Evolutionary conservation across 2,113 vertebrate genomes (phyloP).

Genomic region (Ondatra zibethicus): DNA sequence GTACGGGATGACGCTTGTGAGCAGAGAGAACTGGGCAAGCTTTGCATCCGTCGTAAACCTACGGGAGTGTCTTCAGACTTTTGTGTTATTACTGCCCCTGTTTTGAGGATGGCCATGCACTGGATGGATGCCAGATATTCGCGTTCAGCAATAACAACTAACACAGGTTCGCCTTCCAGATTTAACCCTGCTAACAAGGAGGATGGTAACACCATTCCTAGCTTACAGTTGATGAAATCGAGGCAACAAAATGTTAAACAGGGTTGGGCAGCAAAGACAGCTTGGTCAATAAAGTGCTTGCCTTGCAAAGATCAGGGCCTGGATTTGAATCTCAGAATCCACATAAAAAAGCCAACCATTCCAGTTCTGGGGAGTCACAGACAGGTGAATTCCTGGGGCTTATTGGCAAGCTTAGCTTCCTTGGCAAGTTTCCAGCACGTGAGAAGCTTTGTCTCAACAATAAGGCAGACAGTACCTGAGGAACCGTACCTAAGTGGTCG

Average conservation of each 20-base stretch:
- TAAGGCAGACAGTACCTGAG: not conserved
- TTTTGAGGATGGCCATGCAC: not conserved
- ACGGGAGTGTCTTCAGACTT: not conserved
- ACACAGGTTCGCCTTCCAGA: not conserved
- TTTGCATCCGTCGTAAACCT: not conserved
- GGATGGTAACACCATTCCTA: not conserved
- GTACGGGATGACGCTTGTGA: not conserved
- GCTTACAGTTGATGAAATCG: not conserved
- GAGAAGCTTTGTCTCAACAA: not conserved
- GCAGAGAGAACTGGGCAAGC: not conserved
- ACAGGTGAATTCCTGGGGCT: not conserved
- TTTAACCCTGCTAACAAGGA: not conserved
- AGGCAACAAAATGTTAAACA: not conserved
- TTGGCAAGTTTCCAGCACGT: not conserved
- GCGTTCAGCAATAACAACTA: not conserved
- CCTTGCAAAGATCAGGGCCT: not conserved
- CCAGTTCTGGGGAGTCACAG: not conserved
- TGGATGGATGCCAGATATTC: not conserved
- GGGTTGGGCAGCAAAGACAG: too few relatives aligned
- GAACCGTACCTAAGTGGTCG: not conserved
- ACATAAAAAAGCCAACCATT: not conserved
- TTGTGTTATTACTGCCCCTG: not conserved
- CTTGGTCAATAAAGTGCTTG: not conserved
- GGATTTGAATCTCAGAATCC: not conserved
- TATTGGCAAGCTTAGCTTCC: not conserved